Evolutionary conservation across 2,888 invertebrate species (phyloP).

Genomic region (Adineta ricciae): DNA sequence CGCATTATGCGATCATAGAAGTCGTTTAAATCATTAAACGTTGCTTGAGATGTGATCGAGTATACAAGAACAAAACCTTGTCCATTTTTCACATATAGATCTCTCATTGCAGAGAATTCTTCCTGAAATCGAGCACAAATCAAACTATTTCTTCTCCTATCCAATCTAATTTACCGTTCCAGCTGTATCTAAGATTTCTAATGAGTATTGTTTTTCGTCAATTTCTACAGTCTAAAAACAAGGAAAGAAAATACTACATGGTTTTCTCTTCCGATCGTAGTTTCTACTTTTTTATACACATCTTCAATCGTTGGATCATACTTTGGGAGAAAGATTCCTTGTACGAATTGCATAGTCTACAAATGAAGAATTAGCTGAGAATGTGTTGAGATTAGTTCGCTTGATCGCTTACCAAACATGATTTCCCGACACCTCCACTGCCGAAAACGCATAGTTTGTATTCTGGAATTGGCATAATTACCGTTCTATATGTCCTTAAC

Average conservation of each 20-base stretch:
- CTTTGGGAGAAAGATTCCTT: conserved; percentile 99
- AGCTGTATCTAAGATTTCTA: conserved; percentile 97
- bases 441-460: neutral
- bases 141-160: neutral
- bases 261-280: too few relatives aligned
- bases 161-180: conserved; percentile 66
- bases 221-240: conserved; percentile 62
- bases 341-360: conserved; percentile 82
- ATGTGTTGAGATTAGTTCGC: too few relatives aligned
- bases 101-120: neutral
- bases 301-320: conserved; percentile 99
- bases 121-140: neutral
- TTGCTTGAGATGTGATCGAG: neutral
- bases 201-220: conserved; percentile 98
- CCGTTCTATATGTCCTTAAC: too few relatives aligned
- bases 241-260: neutral
- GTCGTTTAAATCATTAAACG: neutral
- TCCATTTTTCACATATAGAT: conserved; percentile 8
- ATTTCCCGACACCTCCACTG: neutral
- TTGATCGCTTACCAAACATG: neutral
- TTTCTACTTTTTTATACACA: conserved; percentile 54
- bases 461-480: neutral
- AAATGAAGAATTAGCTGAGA: too few relatives aligned
- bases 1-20: neutral
- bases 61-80: conserved; percentile 6